Percentiles rank a stretch among this genome's conserved stretches.
These are phyloP conservation scores for Drosophila ustulata DNA, from an alignment of 2,888 invertebrate species.

Conservation along the genomic window DNA sequence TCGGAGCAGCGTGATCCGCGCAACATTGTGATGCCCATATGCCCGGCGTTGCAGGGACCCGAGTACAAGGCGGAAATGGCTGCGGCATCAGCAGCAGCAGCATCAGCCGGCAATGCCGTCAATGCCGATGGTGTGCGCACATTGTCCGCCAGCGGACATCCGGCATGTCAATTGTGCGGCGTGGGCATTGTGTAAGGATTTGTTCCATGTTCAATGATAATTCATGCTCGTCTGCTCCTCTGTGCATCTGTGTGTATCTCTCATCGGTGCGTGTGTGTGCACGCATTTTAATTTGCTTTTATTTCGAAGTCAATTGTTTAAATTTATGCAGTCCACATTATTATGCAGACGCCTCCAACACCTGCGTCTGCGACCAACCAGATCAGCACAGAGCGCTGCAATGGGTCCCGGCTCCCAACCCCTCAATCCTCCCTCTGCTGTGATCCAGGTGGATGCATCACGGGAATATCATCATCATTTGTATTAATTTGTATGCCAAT, in stretches of 20 bases:
- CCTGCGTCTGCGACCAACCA: conserved; percentile 47
- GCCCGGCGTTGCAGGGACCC: conserved; percentile 82
- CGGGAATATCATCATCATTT: conserved; percentile 67
- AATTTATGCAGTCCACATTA: conserved; percentile 67
- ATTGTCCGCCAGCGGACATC: conserved; percentile 83
- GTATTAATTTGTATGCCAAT: conserved; percentile 78
- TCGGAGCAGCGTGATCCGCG: conserved; percentile 75
- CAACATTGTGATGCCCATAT: conserved; percentile 83
- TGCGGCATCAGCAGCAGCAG: conserved; percentile 81
- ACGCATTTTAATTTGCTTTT: conserved; percentile 77
- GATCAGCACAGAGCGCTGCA: conserved; percentile 6
- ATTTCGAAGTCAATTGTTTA: conserved; percentile 76
- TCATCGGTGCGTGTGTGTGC: conserved; percentile 24
- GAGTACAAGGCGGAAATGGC: conserved; percentile 83
- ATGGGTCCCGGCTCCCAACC: neutral
- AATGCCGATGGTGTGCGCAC: conserved; percentile 75
- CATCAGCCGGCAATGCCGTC: conserved; percentile 69
- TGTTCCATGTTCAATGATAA: conserved; percentile 63
- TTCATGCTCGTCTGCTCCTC: conserved; percentile 50
- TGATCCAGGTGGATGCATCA: conserved; percentile 26
- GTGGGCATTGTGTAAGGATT: conserved; percentile 85
- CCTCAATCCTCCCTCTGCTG: neutral
- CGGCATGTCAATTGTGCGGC: conserved; percentile 84
- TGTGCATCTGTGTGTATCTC: conserved; percentile 12
- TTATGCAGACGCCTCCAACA: conserved; percentile 62